Base-by-base conservation (phyloP, 2,888 invertebrate species). In the Pycnomerus fuliginosus region DNA sequence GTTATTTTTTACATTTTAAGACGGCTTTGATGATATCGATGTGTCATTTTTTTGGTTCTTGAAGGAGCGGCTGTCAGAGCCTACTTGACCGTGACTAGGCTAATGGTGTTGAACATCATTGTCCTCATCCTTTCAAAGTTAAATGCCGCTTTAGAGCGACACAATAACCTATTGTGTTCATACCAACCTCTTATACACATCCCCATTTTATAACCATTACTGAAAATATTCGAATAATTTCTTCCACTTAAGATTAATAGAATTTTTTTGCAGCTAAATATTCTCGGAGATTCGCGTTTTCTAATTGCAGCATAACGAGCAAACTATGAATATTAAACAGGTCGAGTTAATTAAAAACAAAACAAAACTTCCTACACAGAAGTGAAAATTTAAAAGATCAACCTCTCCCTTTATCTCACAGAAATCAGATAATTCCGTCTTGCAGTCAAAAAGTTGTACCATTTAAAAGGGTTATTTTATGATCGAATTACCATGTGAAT, bases 71-170 rank as follows among this genome's bases (percentile, higher is more conserved):
- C 49, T 49, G 49, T 49, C 49, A 49, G 45, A 27, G 38, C 36
- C 49, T 39, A 49, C 49, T 49, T 49, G 49, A 49, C 55, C 43
- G 53, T 61, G 60, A 61, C 58, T 57, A 52, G 56, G 55, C 56
- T 61, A 60, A 61, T 59, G 58, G 57, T 55, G 56, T 44, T 56
- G 48, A 53, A 50, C 50, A 49, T 48, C 61, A 60, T 61, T 61
- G 60, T 58, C 50, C 58, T 50, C 44, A 50, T 50, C 53, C 50
- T 56, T 55, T 53, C 46, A 50, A 49, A 46, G 48, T 44, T 48
- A 53, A 56, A 56, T 56, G 56, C 58, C 58, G 55, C 55, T 53
- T 54, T 53, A 44, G 15, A 49, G 28, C 48, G 48, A 49, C 49
- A 49, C 49, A 49, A 49, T 49, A 46, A 49, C 49, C 49, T 28